Percentiles rank a stretch among this genome's conserved stretches.
phyloP scores from a whole-genome alignment of 2,888 invertebrate genomes.

The Latrodectus hesperus region DNA sequence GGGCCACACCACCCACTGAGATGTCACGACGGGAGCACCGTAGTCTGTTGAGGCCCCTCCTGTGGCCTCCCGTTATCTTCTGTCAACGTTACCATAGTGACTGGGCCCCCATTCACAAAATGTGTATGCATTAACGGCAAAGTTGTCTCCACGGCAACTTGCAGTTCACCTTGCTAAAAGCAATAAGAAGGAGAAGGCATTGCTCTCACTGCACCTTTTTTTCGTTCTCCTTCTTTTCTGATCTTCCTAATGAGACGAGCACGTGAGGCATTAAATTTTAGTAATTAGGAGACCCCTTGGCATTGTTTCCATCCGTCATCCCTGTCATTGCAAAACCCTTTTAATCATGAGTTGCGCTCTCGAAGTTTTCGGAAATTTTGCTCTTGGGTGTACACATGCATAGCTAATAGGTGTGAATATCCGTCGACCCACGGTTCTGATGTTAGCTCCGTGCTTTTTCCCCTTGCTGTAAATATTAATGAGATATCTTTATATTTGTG shows the following conservation, averaged over 20 bases:
- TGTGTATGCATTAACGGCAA: constrained; percentile 49
- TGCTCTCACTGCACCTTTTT: not conserved
- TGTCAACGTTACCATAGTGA: constrained; percentile 67
- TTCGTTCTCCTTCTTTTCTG: constrained; percentile 8
- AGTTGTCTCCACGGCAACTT: constrained; percentile 6
- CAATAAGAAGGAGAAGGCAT: not conserved
- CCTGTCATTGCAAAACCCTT: not conserved
- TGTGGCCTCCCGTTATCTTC: constrained; percentile 52
- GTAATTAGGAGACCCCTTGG: constrained; percentile 30
- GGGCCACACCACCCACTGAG: constrained; percentile 66
- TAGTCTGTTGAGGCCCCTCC: constrained; percentile 13
- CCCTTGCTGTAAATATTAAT: too few species aligned
- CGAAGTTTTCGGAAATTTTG: too few species aligned
- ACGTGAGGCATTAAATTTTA: constrained; percentile 18
- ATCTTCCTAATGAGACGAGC: constrained; percentile 38
- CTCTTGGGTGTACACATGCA: too few species aligned
- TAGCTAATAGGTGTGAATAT: too few species aligned
- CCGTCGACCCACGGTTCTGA: too few species aligned
- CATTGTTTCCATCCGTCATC: constrained; percentile 31
- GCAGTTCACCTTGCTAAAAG: constrained; percentile 11
- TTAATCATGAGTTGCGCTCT: too few species aligned
- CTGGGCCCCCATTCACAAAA: constrained; percentile 29
- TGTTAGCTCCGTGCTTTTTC: too few species aligned
- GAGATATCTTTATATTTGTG: too few species aligned
- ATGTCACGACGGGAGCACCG: constrained; percentile 57